Evolutionary conservation across 2,797 vertebrate genomes (phyloP), one percentile per base, ranked within the genome.

Genomic region (Acridotheres tristis): DNA sequence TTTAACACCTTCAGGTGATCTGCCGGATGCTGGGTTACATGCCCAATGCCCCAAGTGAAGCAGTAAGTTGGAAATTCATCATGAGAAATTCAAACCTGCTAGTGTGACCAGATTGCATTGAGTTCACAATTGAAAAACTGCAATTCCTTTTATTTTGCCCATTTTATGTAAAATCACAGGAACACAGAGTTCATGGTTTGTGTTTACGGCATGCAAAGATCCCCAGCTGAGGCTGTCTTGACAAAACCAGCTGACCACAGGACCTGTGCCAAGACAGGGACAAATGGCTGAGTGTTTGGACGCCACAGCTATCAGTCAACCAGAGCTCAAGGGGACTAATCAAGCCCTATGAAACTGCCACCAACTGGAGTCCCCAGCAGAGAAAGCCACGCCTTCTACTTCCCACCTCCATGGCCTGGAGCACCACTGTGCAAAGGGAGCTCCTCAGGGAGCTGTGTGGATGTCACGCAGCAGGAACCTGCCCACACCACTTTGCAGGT

Each of bases 361-460:
- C 22, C 47, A 77, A 30, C 77, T 79, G 27, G 27, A 62, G 16
- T 10, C 30, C 51, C 0, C 0, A 27, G 21, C n/a, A 71, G 59
- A 66, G 43, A 79, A 84, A 79, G 59, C 7, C 16, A 19, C 6
- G 2, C 17, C 75, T 53, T 38, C 57, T 29, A 7, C 34, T 38
- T 79, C 26, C 45, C 65, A 85, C 26, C 62, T n/a, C 10, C 9
- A 1, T 1, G 34, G 51, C 67, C 61, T 45, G 22, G 58, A 80
- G 20, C 4, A 0, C 4, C 23, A 5, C 17, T 9, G 26, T 3
- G 38, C 61, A 65, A 13, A 17, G 16, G 1, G 43, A 51, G 22
- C 19, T 74, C 74, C 74, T 5, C 10, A 36, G 65, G 51, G 26
- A 76, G 36, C 27, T 13, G 1, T 13, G 68, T 30, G 10, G 34